Base-by-base conservation (phyloP, 2,797 vertebrate species). In the Simalia tracyae region DNA sequence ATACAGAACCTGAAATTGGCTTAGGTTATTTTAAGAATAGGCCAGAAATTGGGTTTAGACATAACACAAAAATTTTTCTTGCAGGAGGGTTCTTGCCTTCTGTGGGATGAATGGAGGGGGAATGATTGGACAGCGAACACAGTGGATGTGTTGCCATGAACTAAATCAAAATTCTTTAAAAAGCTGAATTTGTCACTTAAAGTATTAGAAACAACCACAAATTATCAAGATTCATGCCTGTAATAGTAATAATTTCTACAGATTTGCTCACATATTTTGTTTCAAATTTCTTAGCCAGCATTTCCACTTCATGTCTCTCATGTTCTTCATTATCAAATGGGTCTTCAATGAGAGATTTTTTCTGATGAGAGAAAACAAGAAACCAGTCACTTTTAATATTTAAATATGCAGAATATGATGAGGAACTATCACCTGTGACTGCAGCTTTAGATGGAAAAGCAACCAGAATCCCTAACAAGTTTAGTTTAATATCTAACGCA, bases 261-360 rank as follows among this genome's bases (percentile, higher is more conserved):
- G 93, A 19, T 87, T 90, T 92, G 99, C 99, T 98, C 97, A 99
- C 99, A 12, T 99, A 99, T 99, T 99, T 99, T 96, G 95, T 98
- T 97, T 99, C 99, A 95, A 99, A 99, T 94, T 99, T 99, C 97
- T 97, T 99, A 93, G 99, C 99, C 95, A 99, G 96, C 92, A 98
- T 98, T 97, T 99, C 99, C 0, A 99, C 98, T 96, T 99, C 98
- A 89, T 97, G 97, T 88, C 98, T 97, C 95, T 99, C 99, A 90
- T 93, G 97, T 86, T 98, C 98, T 2, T 99, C 98, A 88, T 99
- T 98, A 85, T 98, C 98, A 92, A 99, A 98, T 0, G 98, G 99
- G 96, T 99, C 98, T 86, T 94, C 98, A 36, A 97, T 97, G 89
- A 98, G 98, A 0, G 94, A 97, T 90, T 98, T 99, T 95, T 97